Evolutionary conservation across 2,797 vertebrate genomes (phyloP).

Genomic region (Bovichtus variegatus): DNA sequence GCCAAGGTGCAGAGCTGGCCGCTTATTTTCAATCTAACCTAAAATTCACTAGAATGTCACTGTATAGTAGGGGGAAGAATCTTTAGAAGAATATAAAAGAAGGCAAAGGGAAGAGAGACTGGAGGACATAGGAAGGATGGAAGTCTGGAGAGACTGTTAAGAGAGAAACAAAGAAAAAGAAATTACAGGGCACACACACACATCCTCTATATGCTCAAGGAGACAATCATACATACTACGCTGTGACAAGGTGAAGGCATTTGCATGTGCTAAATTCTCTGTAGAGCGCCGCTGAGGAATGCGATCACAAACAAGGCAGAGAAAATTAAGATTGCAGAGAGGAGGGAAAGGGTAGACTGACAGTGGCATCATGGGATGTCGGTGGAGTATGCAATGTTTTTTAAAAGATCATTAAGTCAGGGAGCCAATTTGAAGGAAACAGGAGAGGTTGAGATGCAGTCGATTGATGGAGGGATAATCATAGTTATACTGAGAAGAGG

Average conservation of each 20-base stretch:
- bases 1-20: background rate
- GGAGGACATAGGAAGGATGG: background rate
- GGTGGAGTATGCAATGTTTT: slow-evolving; percentile 22
- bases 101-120: background rate
- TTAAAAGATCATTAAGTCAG: slow-evolving; percentile 33
- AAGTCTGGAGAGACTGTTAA: background rate
- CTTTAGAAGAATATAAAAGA: background rate
- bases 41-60: slow-evolving; percentile 1
- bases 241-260: slow-evolving; percentile 27
- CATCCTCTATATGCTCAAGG: slow-evolving; percentile 1
- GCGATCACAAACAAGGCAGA: slow-evolving; percentile 8
- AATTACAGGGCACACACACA: background rate
- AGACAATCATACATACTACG: background rate
- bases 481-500: slow-evolving; percentile 31
- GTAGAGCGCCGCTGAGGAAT: background rate
- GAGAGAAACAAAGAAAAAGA: background rate
- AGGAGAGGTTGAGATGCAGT: slow-evolving; percentile 34
- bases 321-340: slow-evolving; percentile 22
- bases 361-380: slow-evolving; percentile 21
- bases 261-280: slow-evolving; percentile 8
- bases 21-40: background rate
- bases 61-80: background rate
- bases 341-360: slow-evolving; percentile 3
- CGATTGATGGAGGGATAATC: slow-evolving; percentile 39
- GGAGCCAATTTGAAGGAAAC: slow-evolving; percentile 33